Evolutionary conservation across 2,888 invertebrate species (phyloP).

Genomic region (Ctenicera cuprea): DNA sequence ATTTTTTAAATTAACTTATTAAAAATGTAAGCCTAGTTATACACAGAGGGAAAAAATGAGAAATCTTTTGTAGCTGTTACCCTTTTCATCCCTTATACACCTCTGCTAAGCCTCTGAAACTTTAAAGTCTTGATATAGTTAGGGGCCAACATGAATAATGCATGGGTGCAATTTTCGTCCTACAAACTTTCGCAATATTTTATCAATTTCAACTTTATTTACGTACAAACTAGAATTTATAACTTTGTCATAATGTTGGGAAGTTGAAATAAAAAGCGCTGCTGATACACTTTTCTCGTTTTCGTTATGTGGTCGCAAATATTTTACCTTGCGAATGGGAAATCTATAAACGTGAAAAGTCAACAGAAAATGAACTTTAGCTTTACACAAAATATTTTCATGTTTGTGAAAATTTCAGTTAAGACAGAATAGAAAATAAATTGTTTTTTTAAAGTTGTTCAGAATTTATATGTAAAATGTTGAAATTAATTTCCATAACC

Average conservation of each 20-base stretch:
- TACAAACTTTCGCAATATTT: slow-evolving; percentile 74
- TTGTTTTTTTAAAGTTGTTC: too few relatives aligned
- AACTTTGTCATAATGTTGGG: slow-evolving; percentile 70
- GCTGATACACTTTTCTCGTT: slow-evolving; percentile 40
- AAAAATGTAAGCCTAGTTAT: slow-evolving; percentile 46
- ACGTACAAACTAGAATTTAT: slow-evolving; percentile 74
- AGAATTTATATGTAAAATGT: too few relatives aligned
- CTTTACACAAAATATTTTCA: neutral
- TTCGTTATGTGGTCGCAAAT: slow-evolving; percentile 22
- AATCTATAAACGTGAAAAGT: neutral
- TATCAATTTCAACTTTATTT: slow-evolving; percentile 75
- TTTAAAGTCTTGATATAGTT: slow-evolving; percentile 72
- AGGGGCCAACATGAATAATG: slow-evolving; percentile 73
- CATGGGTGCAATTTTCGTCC: slow-evolving; percentile 74
- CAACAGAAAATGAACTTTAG: neutral
- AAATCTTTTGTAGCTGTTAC: slow-evolving; percentile 47
- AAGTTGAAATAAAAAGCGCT: slow-evolving; percentile 46
- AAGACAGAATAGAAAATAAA: too few relatives aligned
- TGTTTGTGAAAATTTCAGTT: too few relatives aligned
- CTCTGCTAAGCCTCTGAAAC: slow-evolving; percentile 51
- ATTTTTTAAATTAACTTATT: slow-evolving; percentile 45
- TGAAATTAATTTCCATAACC: too few relatives aligned
- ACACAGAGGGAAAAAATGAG: slow-evolving; percentile 36
- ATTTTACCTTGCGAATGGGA: slow-evolving; percentile 8
- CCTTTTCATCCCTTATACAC: slow-evolving; percentile 46